phyloP scores from a whole-genome alignment of 2,888 invertebrate genomes.

The Urechis unicinctus region DNA sequence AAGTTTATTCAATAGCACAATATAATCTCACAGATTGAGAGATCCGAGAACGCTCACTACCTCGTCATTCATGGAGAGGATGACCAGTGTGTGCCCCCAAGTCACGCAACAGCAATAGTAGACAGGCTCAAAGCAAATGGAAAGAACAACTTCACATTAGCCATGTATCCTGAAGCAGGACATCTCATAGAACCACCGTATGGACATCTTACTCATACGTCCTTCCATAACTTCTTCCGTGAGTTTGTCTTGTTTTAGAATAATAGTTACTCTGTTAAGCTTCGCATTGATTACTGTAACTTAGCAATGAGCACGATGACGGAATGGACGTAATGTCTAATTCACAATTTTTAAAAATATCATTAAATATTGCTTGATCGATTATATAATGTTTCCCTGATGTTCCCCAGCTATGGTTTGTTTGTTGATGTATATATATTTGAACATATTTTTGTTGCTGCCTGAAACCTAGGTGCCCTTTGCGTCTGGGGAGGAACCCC shows the following conservation, averaged over 20 bases:
- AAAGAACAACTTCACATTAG: conserved; percentile 1
- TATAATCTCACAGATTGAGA: conserved; percentile 13
- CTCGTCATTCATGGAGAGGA: conserved; percentile 11
- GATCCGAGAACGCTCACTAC: conserved; percentile 6
- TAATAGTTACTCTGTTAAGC: neutral
- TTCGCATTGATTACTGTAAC: too few species aligned
- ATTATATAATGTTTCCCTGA: too few species aligned
- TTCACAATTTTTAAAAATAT: too few species aligned
- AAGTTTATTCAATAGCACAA: too few species aligned
- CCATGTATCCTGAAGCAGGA: conserved; percentile 28
- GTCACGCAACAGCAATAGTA: neutral
- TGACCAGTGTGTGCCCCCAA: neutral
- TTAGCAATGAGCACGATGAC: too few species aligned
- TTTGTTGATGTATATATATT: too few species aligned
- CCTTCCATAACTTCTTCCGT: conserved; percentile 19
- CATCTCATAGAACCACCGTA: conserved; percentile 38
- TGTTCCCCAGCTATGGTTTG: too few species aligned
- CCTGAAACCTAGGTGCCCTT: neutral
- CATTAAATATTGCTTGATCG: too few species aligned
- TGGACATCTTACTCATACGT: conserved; percentile 23
- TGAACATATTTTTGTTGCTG: neutral
- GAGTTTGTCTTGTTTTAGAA: neutral
- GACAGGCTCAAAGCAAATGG: neutral
- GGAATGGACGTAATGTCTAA: too few species aligned
- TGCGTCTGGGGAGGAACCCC: conserved; percentile 9